phyloP scores from a whole-genome alignment of 2,888 invertebrate species.

The Pemphredon lugubris region DNA sequence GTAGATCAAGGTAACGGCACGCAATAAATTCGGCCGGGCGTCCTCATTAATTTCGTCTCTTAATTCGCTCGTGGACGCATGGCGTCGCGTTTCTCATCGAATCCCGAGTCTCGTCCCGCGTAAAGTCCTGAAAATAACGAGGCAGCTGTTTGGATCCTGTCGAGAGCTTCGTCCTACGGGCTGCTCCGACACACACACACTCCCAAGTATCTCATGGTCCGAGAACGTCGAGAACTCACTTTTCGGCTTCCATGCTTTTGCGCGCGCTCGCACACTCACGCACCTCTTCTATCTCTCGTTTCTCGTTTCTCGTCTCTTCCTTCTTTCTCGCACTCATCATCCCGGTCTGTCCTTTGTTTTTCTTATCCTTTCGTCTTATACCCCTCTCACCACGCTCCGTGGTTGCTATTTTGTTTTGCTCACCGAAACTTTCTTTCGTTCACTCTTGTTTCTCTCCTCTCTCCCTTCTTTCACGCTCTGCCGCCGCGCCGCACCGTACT shows the following conservation, averaged over 20 bases:
- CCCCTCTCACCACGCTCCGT: conserved; percentile 10
- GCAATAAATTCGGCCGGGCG: conserved; percentile 18
- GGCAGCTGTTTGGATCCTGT: conserved; percentile 73
- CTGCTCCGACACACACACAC: no score
- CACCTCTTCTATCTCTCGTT: conserved; percentile 15
- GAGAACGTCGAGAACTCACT: conserved; percentile 17
- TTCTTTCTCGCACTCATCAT: neutral
- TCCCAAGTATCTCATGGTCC: conserved; percentile 36
- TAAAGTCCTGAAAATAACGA: conserved; percentile 77
- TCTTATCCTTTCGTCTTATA: neutral
- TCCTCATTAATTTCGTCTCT: conserved; percentile 46
- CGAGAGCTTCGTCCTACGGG: conserved; percentile 59
- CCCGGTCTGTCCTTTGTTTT: neutral
- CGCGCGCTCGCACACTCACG: no score
- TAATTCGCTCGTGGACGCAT: conserved; percentile 35
- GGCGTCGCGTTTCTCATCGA: conserved; percentile 49
- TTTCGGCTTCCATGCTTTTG: conserved; percentile 34
- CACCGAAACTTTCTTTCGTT: neutral
- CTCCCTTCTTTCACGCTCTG: neutral
- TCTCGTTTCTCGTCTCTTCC: conserved; percentile 14
- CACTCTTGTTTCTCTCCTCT: neutral
- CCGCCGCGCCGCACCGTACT: neutral
- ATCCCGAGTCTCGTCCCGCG: conserved; percentile 39
- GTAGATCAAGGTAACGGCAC: conserved; percentile 6
- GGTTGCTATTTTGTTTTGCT: conserved; percentile 2